A percentile compares a stretch with the other conserved stretches of the same genome.
Conservation (phyloP, 2,888 invertebrate genomes). For the Cacoxenus indagator region DNA sequence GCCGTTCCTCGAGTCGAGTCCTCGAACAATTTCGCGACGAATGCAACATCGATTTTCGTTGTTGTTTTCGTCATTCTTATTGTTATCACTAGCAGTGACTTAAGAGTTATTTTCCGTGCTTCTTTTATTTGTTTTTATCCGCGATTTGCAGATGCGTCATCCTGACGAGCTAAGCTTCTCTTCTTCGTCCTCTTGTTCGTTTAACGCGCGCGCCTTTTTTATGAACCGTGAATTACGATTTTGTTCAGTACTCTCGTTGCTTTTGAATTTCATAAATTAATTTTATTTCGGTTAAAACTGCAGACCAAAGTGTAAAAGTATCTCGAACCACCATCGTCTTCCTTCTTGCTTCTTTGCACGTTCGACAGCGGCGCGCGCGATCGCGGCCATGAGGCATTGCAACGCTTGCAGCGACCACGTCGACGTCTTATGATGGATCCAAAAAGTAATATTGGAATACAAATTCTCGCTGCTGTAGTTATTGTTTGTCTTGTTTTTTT, state of each 20-base stretch:
- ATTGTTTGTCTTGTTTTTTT: conserved; percentile 37
- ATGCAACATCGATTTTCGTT: too few relatives aligned
- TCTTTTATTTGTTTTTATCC: background rate
- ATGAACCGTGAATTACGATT: conserved; percentile 51
- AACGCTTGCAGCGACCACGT: background rate
- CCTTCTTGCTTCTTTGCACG: background rate
- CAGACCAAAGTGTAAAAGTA: conserved; percentile 4
- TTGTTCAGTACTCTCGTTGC: background rate
- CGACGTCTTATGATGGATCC: conserved; percentile 62
- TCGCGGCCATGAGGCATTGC: background rate
- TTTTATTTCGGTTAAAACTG: conserved; percentile 24
- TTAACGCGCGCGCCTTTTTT: conserved; percentile 39
- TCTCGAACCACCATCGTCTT: background rate
- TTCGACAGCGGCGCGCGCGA: background rate
- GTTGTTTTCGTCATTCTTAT: background rate
- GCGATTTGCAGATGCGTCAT: conserved; percentile 27
- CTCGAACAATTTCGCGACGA: too few relatives aligned
- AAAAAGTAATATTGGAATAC: conserved; percentile 65
- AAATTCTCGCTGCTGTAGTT: conserved; percentile 43
- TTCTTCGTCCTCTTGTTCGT: background rate
- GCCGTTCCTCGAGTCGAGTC: too few relatives aligned
- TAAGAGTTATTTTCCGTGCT: background rate
- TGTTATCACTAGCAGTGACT: too few relatives aligned
- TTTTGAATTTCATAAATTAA: conserved; percentile 15
- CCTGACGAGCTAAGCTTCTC: too few relatives aligned